phyloP scores from a whole-genome alignment of 2,113 vertebrate species.

The Carassius carassius region DNA sequence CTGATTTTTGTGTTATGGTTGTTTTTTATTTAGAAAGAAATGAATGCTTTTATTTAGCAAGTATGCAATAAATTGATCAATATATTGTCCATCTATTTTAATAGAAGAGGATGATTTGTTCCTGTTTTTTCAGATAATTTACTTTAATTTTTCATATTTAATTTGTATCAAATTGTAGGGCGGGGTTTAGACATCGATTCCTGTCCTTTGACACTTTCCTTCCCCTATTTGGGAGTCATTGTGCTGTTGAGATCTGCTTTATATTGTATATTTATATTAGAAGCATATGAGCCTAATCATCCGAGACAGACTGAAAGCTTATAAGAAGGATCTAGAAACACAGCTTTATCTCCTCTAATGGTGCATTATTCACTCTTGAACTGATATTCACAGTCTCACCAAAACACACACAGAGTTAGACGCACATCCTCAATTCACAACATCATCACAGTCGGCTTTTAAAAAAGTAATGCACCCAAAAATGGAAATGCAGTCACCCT shows the following conservation, averaged over 20 bases:
- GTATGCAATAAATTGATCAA: not conserved
- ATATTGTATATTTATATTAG: not conserved
- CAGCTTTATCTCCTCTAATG: constrained; percentile 3
- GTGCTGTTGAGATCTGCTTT: not conserved
- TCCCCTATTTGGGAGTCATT: not conserved
- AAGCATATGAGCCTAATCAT: constrained; percentile 16
- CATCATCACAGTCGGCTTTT: not conserved
- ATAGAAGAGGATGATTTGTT: too few species aligned
- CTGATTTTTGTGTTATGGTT: not conserved
- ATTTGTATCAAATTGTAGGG: not conserved
- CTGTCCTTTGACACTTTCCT: not conserved
- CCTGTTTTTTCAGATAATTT: too few species aligned
- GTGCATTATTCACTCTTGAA: constrained; percentile 14
- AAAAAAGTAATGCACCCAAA: not conserved
- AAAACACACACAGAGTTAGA: not conserved
- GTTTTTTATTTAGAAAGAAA: not conserved
- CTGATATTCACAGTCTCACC: not conserved
- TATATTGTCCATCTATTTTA: too few species aligned
- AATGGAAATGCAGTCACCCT: not conserved
- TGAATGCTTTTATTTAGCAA: not conserved
- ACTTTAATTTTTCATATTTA: too few species aligned
- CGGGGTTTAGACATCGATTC: not conserved
- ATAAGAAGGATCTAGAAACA: not conserved
- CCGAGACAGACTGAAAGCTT: constrained; percentile 25
- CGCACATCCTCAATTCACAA: not conserved